Conservation (phyloP, 2,888 invertebrate genomes). For the Coecobrya sp. region DNA sequence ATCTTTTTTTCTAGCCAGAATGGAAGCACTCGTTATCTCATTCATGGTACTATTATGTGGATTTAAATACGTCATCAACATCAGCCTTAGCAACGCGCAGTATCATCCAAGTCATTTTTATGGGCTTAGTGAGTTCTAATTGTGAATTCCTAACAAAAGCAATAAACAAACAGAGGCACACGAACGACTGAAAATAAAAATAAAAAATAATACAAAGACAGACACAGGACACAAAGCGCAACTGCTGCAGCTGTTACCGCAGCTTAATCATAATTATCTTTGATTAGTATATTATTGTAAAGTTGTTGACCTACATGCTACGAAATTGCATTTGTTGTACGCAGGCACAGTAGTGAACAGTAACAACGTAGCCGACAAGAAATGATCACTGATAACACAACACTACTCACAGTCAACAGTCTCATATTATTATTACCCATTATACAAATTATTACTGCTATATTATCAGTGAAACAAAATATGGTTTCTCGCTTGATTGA, state of each 20-base stretch:
- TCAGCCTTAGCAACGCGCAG: not conserved
- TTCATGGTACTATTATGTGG: constrained; percentile 5
- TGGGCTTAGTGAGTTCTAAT: not conserved
- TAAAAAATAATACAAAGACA: not conserved
- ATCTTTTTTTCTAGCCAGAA: constrained; percentile 58
- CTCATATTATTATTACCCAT: not conserved
- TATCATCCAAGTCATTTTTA: not conserved
- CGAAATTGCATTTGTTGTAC: constrained; percentile 26
- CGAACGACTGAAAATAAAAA: not conserved
- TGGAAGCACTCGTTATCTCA: constrained; percentile 9
- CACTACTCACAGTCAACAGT: not conserved
- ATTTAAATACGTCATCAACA: constrained; percentile 32
- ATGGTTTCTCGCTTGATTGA: constrained; percentile 57
- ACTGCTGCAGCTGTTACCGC: constrained; percentile 46
- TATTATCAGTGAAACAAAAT: constrained; percentile 48
- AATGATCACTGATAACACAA: constrained; percentile 32
- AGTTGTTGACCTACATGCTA: constrained; percentile 78
- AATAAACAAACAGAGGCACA: constrained; percentile 44
- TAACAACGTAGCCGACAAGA: constrained; percentile 2
- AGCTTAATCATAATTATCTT: constrained; percentile 70
- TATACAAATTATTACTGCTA: constrained; percentile 14
- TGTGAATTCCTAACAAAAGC: constrained; percentile 40
- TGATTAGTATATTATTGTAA: constrained; percentile 69
- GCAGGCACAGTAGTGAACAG: constrained; percentile 26
- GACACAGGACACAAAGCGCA: constrained; percentile 34